phyloP scores from a whole-genome alignment of 2,113 vertebrate genomes.

The Orycteropus afer region DNA sequence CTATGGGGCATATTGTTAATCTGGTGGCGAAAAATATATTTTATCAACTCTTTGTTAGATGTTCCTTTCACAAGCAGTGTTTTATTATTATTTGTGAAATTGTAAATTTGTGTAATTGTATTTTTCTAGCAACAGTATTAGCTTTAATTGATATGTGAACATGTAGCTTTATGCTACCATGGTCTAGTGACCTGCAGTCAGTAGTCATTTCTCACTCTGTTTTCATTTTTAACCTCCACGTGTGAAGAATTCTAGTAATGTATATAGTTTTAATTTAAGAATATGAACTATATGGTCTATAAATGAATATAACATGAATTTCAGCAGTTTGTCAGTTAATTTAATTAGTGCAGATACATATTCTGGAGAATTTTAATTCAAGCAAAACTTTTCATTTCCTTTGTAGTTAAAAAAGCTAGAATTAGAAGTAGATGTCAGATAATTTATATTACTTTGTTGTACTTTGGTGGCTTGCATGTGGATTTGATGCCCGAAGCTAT shows the following conservation, averaged over 20 bases:
- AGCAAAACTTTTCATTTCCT: not conserved
- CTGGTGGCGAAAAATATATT: not conserved
- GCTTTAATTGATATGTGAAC: not conserved
- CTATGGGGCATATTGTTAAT: not conserved
- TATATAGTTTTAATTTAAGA: conserved; percentile 32
- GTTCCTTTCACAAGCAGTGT: not conserved
- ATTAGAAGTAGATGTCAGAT: conserved; percentile 55
- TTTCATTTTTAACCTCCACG: conserved; percentile 43
- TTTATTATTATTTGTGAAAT: not conserved
- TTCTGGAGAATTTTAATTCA: conserved; percentile 41
- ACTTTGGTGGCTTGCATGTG: not conserved
- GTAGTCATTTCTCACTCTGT: not conserved
- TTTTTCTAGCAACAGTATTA: not conserved
- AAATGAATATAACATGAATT: conserved; percentile 28
- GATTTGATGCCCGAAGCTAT: not conserved
- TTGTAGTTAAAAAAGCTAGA: conserved; percentile 49
- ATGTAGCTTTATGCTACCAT: not conserved
- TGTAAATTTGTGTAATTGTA: not conserved
- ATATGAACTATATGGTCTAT: not conserved
- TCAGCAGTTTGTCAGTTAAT: conserved; percentile 33
- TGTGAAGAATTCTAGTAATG: not conserved
- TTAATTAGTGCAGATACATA: not conserved
- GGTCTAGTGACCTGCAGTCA: not conserved
- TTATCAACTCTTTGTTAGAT: not conserved
- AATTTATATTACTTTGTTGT: conserved; percentile 35